A percentile compares a stretch with the other conserved stretches of the same genome.
phyloP scores from a whole-genome alignment of 2,797 vertebrate genomes.

The Chloroceryle inda region DNA sequence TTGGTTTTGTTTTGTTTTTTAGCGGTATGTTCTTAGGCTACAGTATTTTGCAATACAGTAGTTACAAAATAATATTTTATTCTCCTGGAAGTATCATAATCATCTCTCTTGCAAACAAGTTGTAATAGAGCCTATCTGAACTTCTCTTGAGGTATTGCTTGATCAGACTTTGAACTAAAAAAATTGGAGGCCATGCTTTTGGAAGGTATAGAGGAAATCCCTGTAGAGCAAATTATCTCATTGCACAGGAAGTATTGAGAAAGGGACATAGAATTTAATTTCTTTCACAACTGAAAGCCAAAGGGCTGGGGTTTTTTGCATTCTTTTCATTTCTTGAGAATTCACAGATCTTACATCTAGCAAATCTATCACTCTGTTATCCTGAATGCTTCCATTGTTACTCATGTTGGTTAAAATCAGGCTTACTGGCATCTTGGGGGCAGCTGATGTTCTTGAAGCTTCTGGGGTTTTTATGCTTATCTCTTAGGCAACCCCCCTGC shows the following conservation, averaged over 20 bases:
- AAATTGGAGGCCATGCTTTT: not conserved
- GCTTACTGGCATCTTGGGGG: not conserved
- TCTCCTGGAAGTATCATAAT: not conserved
- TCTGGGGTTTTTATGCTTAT: not conserved
- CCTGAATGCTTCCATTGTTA: not conserved
- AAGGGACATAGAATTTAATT: not conserved
- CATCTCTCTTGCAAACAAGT: not conserved
- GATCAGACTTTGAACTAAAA: not conserved
- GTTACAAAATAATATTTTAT: not conserved
- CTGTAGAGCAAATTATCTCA: not conserved
- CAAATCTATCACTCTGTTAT: not conserved
- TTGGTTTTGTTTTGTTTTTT: too few relatives aligned
- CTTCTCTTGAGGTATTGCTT: not conserved
- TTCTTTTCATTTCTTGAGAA: not conserved
- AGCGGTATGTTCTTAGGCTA: not conserved
- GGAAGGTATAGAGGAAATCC: not conserved
- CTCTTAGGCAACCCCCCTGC: not conserved
- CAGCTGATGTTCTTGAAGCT: not conserved
- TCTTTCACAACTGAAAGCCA: not conserved
- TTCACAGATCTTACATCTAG: not conserved
- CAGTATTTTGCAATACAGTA: not conserved
- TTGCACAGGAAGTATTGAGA: not conserved
- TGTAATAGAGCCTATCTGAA: not conserved
- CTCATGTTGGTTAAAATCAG: not conserved
- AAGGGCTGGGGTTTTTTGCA: fast-evolving